phyloP scores from a whole-genome alignment of 2,113 vertebrate species.

The Python bivittatus region DNA sequence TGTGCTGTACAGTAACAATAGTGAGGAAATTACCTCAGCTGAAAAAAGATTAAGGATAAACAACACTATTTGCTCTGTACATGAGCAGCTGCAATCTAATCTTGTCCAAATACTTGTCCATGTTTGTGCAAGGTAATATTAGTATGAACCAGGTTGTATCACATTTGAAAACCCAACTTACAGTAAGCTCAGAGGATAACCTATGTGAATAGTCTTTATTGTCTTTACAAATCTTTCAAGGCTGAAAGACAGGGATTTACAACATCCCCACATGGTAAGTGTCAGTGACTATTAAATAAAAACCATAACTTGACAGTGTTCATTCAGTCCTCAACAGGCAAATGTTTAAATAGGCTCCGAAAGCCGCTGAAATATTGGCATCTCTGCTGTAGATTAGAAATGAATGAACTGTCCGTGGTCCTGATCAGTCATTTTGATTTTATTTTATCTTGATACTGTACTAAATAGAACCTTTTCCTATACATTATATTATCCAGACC shows the following conservation, averaged over 20 bases:
- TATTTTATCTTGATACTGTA: background rate
- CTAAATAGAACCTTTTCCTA: background rate
- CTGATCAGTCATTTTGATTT: background rate
- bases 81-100: background rate
- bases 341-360: background rate
- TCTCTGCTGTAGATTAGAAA: background rate
- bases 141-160: background rate
- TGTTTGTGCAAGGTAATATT: background rate
- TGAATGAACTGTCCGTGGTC: background rate
- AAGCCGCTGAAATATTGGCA: background rate
- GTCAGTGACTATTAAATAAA: background rate
- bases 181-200: background rate
- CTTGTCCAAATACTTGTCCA: background rate
- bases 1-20: background rate
- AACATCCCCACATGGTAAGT: background rate
- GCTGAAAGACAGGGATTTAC: background rate
- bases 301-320: background rate
- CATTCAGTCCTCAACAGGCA: background rate
- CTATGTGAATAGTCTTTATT: background rate
- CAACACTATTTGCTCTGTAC: background rate
- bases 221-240: background rate
- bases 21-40: background rate
- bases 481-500: background rate
- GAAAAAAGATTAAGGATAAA: background rate
- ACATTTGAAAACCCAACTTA: background rate